phyloP scores from a whole-genome alignment of 2,888 invertebrate genomes.

The Drosophila pseudotakahashii region DNA sequence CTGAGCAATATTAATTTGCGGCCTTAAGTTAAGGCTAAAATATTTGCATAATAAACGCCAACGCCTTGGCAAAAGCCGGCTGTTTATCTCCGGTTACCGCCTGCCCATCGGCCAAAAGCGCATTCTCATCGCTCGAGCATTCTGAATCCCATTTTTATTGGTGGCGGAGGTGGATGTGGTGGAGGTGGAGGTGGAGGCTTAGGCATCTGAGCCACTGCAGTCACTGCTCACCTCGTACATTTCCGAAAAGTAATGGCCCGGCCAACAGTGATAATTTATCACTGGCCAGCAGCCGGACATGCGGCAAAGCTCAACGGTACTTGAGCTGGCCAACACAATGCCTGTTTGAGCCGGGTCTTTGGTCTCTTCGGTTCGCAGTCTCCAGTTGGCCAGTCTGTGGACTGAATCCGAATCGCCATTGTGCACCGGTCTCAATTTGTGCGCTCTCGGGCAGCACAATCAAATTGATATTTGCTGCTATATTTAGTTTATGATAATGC shows the following conservation, averaged over 20 bases:
- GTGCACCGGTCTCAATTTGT: slow-evolving; percentile 61
- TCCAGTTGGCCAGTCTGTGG: slow-evolving; percentile 4
- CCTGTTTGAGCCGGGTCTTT: slow-evolving; percentile 19
- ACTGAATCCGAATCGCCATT: slow-evolving; percentile 10
- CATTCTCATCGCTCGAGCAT: slow-evolving; percentile 60
- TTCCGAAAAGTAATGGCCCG: slow-evolving; percentile 76
- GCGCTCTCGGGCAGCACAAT: slow-evolving; percentile 61
- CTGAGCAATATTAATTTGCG: slow-evolving; percentile 68
- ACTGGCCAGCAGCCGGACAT: slow-evolving; percentile 74
- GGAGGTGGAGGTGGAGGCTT: slow-evolving; percentile 40
- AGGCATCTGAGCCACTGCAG: slow-evolving; percentile 42
- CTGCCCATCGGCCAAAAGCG: slow-evolving; percentile 61
- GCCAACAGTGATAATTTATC: slow-evolving; percentile 81
- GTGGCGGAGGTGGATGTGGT: neutral
- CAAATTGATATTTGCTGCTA: slow-evolving; percentile 80
- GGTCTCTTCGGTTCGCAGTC: slow-evolving; percentile 6
- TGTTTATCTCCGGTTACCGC: slow-evolving; percentile 32
- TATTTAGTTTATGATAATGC: slow-evolving; percentile 81
- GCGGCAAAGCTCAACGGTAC: slow-evolving; percentile 59
- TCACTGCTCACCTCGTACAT: slow-evolving; percentile 69
- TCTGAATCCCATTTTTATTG: slow-evolving; percentile 54
- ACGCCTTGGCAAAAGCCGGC: slow-evolving; percentile 55
- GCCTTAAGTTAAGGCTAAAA: slow-evolving; percentile 68
- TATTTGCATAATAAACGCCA: slow-evolving; percentile 78
- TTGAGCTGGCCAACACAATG: slow-evolving; percentile 60